Conservation (phyloP, 2,888 invertebrate genomes). For the Gandaritis pyraliata region DNA sequence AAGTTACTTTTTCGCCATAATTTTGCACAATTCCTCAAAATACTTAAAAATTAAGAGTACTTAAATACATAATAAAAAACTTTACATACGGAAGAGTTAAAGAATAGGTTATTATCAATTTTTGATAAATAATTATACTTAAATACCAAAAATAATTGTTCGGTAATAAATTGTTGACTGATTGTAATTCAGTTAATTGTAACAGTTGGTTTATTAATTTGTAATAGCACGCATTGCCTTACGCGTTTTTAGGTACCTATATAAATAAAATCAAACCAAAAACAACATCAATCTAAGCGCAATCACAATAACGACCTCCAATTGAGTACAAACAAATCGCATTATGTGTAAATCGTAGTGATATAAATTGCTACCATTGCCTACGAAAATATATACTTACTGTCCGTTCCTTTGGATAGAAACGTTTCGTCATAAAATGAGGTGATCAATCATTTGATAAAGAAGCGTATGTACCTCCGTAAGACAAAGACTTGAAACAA, state of each 20-base stretch:
- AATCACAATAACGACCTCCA: constrained; percentile 64
- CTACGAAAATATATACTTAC: constrained; percentile 50
- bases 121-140: too few relatives aligned
- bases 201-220: too few relatives aligned
- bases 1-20: too few relatives aligned
- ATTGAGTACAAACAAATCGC: constrained; percentile 63
- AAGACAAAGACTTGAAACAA: background rate
- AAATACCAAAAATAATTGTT: too few relatives aligned
- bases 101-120: too few relatives aligned
- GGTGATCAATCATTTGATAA: constrained; percentile 54
- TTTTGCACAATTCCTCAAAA: too few relatives aligned
- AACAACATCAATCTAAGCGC: constrained; percentile 70
- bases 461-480: constrained; percentile 7
- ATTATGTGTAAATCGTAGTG: constrained; percentile 68
- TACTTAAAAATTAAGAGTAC: too few relatives aligned
- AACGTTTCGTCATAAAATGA: constrained; percentile 58
- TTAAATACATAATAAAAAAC: too few relatives aligned
- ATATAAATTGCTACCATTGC: constrained; percentile 69
- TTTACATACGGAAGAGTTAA: too few relatives aligned
- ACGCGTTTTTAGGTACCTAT: constrained; percentile 11
- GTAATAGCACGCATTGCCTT: too few relatives aligned
- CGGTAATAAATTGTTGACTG: too few relatives aligned
- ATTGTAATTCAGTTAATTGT: too few relatives aligned
- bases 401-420: constrained; percentile 52
- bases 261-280: constrained; percentile 53